These are phyloP conservation scores for Benthosema pterotum DNA, from an alignment of 2,797 vertebrate species.

Conservation along the genomic window DNA sequence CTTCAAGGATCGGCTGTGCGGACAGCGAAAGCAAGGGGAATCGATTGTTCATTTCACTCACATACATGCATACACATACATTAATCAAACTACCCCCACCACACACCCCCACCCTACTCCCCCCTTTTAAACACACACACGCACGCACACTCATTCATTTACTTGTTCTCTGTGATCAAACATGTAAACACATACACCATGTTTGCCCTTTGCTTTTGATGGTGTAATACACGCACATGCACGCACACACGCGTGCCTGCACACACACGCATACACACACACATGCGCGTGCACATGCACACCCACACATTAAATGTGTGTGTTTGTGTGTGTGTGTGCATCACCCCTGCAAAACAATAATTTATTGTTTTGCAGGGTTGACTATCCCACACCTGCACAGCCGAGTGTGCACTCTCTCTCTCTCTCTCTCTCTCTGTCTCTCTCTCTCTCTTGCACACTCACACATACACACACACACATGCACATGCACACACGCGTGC, in stretches of 20 bases:
- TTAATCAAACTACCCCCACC: slow-evolving; percentile 61
- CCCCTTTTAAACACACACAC: slow-evolving; percentile 4
- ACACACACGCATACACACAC: slow-evolving; percentile 20
- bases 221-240: neutral
- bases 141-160: slow-evolving; percentile 54
- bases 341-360: no score
- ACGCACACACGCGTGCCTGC: slow-evolving; percentile 20
- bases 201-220: slow-evolving; percentile 33
- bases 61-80: slow-evolving; percentile 62
- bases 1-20: slow-evolving; percentile 68
- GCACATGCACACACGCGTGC: slow-evolving; percentile 18
- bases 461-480: slow-evolving; percentile 4
- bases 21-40: slow-evolving; percentile 59
- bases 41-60: slow-evolving; percentile 71
- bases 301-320: slow-evolving; percentile 9
- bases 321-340: no score
- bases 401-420: no score
- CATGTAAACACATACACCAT: slow-evolving; percentile 45
- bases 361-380: no score
- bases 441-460: no score
- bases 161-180: slow-evolving; percentile 60
- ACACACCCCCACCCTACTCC: no score
- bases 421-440: no score
- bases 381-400: no score
- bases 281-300: slow-evolving; percentile 9